A percentile compares a stretch with the other conserved stretches of the same genome.
phyloP scores from a whole-genome alignment of 2,888 invertebrate species.

The Petrophora chlorosata region DNA sequence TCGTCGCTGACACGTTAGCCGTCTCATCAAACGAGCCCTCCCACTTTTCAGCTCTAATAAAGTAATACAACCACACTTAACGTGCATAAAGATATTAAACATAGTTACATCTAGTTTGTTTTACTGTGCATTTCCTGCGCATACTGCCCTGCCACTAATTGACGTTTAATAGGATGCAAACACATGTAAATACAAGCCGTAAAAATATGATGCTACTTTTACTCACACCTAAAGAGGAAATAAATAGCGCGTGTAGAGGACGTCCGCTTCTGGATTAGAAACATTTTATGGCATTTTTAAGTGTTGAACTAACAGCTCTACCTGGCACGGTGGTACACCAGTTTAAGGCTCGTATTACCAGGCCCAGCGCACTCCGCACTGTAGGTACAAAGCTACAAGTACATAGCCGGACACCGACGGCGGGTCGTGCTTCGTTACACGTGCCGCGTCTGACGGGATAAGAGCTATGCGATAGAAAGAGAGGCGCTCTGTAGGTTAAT shows the following conservation, averaged over 20 bases:
- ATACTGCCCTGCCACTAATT: conserved; percentile 42
- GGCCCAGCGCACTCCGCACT: too few relatives aligned
- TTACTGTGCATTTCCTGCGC: conserved; percentile 49
- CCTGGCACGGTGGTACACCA: conserved; percentile 5
- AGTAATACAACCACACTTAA: conserved; percentile 44
- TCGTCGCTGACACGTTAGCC: conserved; percentile 42
- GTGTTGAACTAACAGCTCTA: conserved; percentile 3
- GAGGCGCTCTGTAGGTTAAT: too few relatives aligned
- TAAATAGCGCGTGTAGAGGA: conserved; percentile 21
- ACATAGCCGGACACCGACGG: too few relatives aligned
- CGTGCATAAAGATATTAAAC: conserved; percentile 42
- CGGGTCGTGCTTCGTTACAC: too few relatives aligned
- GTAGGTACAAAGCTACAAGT: too few relatives aligned
- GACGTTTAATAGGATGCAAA: conserved; percentile 46
- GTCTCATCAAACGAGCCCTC: conserved; percentile 44
- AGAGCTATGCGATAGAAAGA: too few relatives aligned
- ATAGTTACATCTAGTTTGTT: conserved; percentile 36
- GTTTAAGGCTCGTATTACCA: not conserved
- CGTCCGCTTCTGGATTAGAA: conserved; percentile 18
- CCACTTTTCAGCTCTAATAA: conserved; percentile 32
- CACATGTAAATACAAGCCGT: conserved; percentile 29
- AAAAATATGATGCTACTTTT: conserved; percentile 22
- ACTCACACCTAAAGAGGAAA: conserved; percentile 16
- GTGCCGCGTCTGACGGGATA: too few relatives aligned
- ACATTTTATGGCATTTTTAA: conserved; percentile 16